Percentiles rank a stretch among this genome's conserved stretches.
Conservation (phyloP, 2,888 invertebrate genomes). For the Archips crataeganus region DNA sequence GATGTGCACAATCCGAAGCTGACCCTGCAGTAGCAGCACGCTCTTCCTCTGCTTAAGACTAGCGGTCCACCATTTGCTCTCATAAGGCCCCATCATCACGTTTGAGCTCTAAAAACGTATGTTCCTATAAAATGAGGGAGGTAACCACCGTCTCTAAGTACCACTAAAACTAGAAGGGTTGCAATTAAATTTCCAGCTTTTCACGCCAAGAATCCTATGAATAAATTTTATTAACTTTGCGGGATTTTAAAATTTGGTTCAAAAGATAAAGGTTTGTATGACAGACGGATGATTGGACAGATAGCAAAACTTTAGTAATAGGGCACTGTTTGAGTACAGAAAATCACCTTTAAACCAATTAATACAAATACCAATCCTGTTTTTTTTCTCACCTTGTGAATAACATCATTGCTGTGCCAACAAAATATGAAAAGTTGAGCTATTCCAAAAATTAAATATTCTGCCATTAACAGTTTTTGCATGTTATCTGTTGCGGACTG, state of each 20-base stretch:
- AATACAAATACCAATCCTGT: not conserved
- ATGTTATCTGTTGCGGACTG: conserved; percentile 66
- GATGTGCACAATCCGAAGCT: conserved; percentile 61
- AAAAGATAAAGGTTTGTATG: too few relatives aligned
- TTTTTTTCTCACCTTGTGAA: conserved; percentile 61
- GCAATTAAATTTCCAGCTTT: too few relatives aligned
- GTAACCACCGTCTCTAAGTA: not conserved
- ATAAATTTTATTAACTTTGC: too few relatives aligned
- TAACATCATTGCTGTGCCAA: conserved; percentile 76
- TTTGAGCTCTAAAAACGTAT: conserved; percentile 60
- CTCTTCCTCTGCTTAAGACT: conserved; percentile 56
- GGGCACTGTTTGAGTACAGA: too few relatives aligned
- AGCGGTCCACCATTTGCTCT: conserved; percentile 70
- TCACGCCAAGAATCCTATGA: too few relatives aligned
- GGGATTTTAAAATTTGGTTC: too few relatives aligned
- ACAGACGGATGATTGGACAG: too few relatives aligned
- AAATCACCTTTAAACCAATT: too few relatives aligned
- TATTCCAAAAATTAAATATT: conserved; percentile 74
- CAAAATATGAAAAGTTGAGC: conserved; percentile 75
- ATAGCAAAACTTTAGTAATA: too few relatives aligned
- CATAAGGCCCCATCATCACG: conserved; percentile 66
- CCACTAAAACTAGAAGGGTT: too few relatives aligned
- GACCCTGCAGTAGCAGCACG: conserved; percentile 64
- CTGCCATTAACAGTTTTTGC: conserved; percentile 70
- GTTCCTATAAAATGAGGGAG: not conserved